These are phyloP conservation scores for Pangasianodon gigas DNA, from an alignment of 2,113 vertebrate genomes.

Conservation along the genomic window DNA sequence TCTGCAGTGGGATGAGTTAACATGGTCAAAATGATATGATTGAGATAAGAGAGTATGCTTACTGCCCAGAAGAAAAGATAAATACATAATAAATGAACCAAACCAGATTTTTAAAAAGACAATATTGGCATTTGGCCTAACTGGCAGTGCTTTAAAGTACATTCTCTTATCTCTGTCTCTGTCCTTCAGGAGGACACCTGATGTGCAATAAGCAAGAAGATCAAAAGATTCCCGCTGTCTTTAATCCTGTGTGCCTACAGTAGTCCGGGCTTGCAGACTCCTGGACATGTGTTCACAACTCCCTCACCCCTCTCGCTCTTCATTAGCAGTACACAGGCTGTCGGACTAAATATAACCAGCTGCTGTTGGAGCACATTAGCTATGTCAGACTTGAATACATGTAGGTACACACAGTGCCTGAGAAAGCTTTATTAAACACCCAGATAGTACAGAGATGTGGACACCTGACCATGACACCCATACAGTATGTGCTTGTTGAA, in stretches of 20 bases:
- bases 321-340: constrained; percentile 71
- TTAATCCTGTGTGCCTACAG: constrained; percentile 27
- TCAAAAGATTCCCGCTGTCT: constrained; percentile 41
- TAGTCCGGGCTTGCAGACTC: background rate
- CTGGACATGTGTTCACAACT: background rate
- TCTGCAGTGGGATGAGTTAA: background rate
- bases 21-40: background rate
- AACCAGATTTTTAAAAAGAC: background rate
- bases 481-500: background rate
- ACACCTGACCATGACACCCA: background rate
- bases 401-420: constrained; percentile 55
- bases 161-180: background rate
- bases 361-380: constrained; percentile 62
- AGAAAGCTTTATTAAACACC: background rate
- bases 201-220: constrained; percentile 36
- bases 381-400: constrained; percentile 58
- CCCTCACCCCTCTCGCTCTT: constrained; percentile 57
- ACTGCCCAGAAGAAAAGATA: background rate
- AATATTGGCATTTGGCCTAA: background rate
- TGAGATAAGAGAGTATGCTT: background rate
- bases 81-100: background rate
- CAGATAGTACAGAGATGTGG: background rate
- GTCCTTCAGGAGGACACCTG: constrained; percentile 39
- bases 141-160: background rate
- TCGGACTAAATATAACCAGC: constrained; percentile 74